A percentile compares a stretch with the other conserved stretches of the same genome.
These are phyloP conservation scores for Bombus pascuorum DNA, from an alignment of 1,140 invertebrate genomes.

Conservation along the genomic window DNA sequence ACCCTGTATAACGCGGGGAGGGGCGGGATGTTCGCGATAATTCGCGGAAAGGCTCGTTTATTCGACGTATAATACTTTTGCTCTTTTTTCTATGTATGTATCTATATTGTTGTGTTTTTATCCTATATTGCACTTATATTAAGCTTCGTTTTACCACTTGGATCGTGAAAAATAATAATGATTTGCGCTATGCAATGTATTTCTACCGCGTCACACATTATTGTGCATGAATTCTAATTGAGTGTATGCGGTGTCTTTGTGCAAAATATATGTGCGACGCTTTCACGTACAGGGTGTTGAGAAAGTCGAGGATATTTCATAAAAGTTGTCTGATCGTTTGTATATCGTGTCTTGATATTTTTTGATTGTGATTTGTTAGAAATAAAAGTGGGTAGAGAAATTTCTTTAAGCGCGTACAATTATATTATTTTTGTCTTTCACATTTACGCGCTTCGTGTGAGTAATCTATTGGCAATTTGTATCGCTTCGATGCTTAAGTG, in stretches of 20 bases:
- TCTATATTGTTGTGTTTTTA: not conserved
- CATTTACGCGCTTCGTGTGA: not conserved
- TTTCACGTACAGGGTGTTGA: constrained; percentile 11
- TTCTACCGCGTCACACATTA: constrained; percentile 15
- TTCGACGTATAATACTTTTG: not conserved
- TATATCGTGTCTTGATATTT: not conserved
- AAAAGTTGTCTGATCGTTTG: not conserved
- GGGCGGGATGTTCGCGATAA: not conserved
- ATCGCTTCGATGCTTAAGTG: not conserved
- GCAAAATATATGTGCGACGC: not conserved
- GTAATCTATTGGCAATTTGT: not conserved
- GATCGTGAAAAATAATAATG: not conserved
- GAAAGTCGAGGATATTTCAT: not conserved
- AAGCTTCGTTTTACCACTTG: constrained; percentile 13
- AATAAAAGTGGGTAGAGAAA: not conserved
- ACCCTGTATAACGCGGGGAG: no score
- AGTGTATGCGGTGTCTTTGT: not conserved
- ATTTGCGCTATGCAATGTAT: constrained; percentile 15
- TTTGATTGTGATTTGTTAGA: not conserved
- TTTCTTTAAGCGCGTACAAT: not conserved
- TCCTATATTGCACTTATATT: constrained; percentile 11
- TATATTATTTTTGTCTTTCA: not conserved
- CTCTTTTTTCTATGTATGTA: not conserved
- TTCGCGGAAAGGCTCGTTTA: not conserved
- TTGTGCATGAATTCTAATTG: constrained; percentile 45